These are phyloP conservation scores for Oryzias woworae DNA, from an alignment of 2,113 vertebrate species.

Conservation along the genomic window DNA sequence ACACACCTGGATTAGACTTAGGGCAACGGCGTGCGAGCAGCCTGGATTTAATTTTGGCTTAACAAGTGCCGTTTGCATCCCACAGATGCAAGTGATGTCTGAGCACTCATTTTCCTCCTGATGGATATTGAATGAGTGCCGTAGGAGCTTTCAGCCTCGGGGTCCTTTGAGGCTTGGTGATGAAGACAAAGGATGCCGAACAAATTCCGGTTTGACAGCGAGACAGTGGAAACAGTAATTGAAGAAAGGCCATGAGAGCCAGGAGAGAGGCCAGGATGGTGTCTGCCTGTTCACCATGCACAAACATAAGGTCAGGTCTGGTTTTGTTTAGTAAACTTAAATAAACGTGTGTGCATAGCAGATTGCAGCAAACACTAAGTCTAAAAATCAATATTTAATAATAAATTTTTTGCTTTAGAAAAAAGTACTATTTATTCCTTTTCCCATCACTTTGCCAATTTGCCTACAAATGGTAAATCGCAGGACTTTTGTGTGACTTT, in stretches of 20 bases:
- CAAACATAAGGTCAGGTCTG: conserved; percentile 76
- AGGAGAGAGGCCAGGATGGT: conserved; percentile 75
- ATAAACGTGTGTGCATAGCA: neutral
- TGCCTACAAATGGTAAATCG: neutral
- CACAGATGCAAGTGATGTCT: conserved; percentile 16
- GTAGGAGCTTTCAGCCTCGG: conserved; percentile 18
- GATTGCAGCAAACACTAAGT: neutral
- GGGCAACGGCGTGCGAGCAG: conserved; percentile 7
- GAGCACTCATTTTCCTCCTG: conserved; percentile 14
- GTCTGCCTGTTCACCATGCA: conserved; percentile 79
- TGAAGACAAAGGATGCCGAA: conserved; percentile 52
- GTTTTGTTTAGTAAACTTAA: conserved; percentile 22
- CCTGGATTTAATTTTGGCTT: conserved; percentile 14
- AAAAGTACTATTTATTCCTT: neutral
- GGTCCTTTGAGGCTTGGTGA: conserved; percentile 25
- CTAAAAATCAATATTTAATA: neutral
- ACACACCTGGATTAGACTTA: neutral
- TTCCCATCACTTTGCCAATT: neutral
- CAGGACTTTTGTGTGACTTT: neutral
- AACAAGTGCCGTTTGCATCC: conserved; percentile 28
- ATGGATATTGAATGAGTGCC: conserved; percentile 21
- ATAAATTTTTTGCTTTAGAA: neutral
- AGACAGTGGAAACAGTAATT: conserved; percentile 51
- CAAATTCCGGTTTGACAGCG: conserved; percentile 45
- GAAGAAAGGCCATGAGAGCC: conserved; percentile 71